phyloP scores from a whole-genome alignment of 35 echinoderm and acorn worm genomes.

The Patiria miniata region DNA sequence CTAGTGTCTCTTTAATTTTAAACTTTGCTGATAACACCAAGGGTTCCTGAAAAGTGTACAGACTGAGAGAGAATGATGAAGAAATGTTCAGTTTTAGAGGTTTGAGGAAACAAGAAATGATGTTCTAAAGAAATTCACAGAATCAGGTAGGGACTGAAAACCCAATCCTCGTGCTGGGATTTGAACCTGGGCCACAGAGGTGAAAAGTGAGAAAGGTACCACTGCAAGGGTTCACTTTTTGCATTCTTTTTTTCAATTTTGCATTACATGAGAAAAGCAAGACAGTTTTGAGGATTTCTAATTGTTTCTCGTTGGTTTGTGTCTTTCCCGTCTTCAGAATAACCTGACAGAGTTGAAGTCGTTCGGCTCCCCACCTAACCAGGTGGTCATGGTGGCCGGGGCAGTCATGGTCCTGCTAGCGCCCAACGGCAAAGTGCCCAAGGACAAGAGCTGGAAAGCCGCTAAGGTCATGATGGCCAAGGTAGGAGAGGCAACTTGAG shows the following conservation, averaged over 20 bases:
- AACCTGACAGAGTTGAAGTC: slow-evolving; percentile 98
- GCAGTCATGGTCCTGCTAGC: slow-evolving; percentile 90
- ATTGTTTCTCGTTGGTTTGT: background rate
- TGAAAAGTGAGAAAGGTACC: too few species aligned
- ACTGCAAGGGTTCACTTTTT: background rate
- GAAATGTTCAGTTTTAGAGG: too few species aligned
- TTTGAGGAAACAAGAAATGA: too few species aligned
- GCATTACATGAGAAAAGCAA: background rate
- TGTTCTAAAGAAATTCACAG: too few species aligned
- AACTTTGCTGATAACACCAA: too few species aligned
- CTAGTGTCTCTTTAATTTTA: too few species aligned
- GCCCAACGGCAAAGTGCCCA: slow-evolving; percentile 91
- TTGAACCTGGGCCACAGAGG: too few species aligned
- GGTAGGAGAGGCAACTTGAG: slow-evolving; percentile 30
- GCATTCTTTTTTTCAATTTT: background rate
- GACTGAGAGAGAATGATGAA: too few species aligned
- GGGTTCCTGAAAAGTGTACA: too few species aligned
- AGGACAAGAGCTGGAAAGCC: slow-evolving; percentile 96
- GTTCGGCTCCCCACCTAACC: slow-evolving; percentile 88
- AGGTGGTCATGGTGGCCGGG: slow-evolving; percentile 79
- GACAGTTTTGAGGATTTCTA: too few species aligned
- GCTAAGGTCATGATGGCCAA: slow-evolving; percentile 93
- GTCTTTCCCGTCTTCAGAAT: slow-evolving; percentile 55
- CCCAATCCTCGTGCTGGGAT: too few species aligned
- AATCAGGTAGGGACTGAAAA: too few species aligned